These are phyloP conservation scores for Squalus acanthias DNA, from an alignment of 2,797 vertebrate genomes.

Conservation along the genomic window DNA sequence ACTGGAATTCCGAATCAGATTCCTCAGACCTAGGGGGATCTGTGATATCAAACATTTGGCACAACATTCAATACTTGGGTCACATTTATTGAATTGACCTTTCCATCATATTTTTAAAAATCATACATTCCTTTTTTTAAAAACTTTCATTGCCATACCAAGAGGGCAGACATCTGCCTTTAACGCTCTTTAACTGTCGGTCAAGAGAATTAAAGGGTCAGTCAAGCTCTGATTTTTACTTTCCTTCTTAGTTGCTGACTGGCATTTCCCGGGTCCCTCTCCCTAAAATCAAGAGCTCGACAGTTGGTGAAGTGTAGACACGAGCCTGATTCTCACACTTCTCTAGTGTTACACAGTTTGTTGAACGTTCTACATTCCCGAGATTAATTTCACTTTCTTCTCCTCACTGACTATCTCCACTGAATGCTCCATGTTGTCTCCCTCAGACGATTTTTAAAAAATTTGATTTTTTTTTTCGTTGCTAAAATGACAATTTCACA, in stretches of 20 bases:
- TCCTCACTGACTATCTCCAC: not conserved
- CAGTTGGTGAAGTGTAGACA: not conserved
- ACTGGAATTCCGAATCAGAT: not conserved
- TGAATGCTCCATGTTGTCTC: not conserved
- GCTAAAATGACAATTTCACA: not conserved
- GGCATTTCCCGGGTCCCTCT: not conserved
- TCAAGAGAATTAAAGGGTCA: no score
- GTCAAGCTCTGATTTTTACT: not conserved
- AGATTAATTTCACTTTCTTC: not conserved
- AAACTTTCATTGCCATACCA: not conserved
- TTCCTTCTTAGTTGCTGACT: not conserved
- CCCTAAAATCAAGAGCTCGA: no score
- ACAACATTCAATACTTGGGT: not conserved
- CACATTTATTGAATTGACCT: not conserved
- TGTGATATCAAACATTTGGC: not conserved
- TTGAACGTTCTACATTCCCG: not conserved
- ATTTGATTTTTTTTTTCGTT: not conserved
- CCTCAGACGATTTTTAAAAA: not conserved
- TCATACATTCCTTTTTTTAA: not conserved
- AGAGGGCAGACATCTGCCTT: not conserved
- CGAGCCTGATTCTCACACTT: not conserved
- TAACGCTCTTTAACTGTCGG: no score
- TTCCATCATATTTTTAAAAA: not conserved
- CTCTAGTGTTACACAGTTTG: not conserved
- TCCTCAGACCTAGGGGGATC: not conserved